phyloP scores from a whole-genome alignment of 2,888 invertebrate species.

The Abrostola tripartita region DNA sequence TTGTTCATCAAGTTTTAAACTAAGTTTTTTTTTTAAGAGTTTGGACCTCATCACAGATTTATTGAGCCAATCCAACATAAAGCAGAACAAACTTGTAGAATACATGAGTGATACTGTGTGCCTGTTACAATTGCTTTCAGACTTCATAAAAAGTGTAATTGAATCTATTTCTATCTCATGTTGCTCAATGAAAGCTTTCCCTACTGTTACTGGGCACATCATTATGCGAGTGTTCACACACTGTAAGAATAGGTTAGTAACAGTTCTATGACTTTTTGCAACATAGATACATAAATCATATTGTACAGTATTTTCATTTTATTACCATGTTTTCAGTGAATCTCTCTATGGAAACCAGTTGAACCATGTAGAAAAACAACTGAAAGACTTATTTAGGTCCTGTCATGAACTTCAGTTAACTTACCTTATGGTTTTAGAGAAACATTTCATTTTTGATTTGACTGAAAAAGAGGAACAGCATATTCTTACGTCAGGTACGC shows the following conservation, averaged over 20 bases:
- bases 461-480: conserved; percentile 69
- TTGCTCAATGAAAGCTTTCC: conserved; percentile 67
- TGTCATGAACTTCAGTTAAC: conserved; percentile 81
- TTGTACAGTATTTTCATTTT: conserved; percentile 14
- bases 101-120: conserved; percentile 69
- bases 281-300: no score
- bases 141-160: conserved; percentile 67
- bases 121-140: conserved; percentile 70
- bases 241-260: conserved; percentile 83
- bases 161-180: conserved; percentile 68
- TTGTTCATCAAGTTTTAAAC: not conserved
- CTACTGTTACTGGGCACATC: conserved; percentile 72
- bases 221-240: conserved; percentile 80
- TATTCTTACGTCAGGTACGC: conserved; percentile 75
- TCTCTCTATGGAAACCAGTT: conserved; percentile 74
- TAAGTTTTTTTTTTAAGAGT: conserved; percentile 61
- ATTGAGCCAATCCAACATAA: conserved; percentile 57
- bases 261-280: no score
- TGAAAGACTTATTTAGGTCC: conserved; percentile 79
- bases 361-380: conserved; percentile 68
- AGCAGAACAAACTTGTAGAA: conserved; percentile 56
- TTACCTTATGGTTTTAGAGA: conserved; percentile 79
- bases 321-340: conserved; percentile 73
- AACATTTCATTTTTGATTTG: conserved; percentile 78
- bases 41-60: conserved; percentile 63